Base-by-base conservation (phyloP, 2,113 vertebrate genomes). In the Chroicocephalus ridibundus region DNA sequence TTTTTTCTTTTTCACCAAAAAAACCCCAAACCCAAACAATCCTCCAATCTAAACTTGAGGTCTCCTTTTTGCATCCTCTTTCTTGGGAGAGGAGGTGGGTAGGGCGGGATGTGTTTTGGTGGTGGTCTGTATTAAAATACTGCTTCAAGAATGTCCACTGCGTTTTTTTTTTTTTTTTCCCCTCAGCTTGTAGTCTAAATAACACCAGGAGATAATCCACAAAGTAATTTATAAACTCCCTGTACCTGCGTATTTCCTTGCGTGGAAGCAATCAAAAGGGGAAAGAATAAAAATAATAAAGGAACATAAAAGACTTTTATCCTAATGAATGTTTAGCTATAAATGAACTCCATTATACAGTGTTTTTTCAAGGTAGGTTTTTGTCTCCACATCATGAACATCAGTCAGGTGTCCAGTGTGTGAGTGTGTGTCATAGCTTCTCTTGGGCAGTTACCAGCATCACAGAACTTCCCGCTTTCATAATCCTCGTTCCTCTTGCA, bases 371-470 rank as follows among this genome's bases (percentile, higher is more conserved):
- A 15, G 44, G 27, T 31, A 82, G 6, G 5, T 21, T 70, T 69
- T 79, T 79, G 49, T 58, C 18, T 20, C 11, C 21, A 2, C 5
- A 4, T 55, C 12, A 7, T 32, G 61, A 80, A 16, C 4, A 2
- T 60, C 15, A 49, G 3, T 17, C 8, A 3, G 9, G 17, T 77
- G 57, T 47, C 27, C 40, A 18, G 24, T 9, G 8, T n/a, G 29
- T 27, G 52, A 27, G 13, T 0, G 1, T 2, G 2, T 36, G 7
- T 27, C 16, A 7, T 19, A 36, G 22, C 34, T 79, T 11, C 38
- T 84, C 84, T 55, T 1, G 19, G 52, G 38, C 0, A 0, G 16
- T 27, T 10, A 31, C 15, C 2, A 20, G 21, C 16, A 17, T 42
- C 68, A 15, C 16, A 46, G 25, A 68, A 32, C 12, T 66, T 85